Base-by-base conservation (phyloP, 2,797 vertebrate genomes). In the Chromis chromis region DNA sequence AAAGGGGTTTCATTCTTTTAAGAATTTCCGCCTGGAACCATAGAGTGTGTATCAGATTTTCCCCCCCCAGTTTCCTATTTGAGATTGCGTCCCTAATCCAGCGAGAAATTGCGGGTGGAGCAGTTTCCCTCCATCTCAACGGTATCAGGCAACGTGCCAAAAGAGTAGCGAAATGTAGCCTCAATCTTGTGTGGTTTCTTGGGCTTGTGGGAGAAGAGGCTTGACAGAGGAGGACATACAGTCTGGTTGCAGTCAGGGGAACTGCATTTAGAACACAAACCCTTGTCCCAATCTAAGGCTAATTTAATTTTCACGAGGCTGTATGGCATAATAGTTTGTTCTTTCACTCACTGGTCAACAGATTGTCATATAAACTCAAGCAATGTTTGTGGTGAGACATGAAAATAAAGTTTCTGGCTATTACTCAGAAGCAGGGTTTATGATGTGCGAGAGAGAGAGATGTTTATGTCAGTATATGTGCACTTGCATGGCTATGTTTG, bases 331-430 rank as follows among this genome's bases (percentile, higher is more conserved):
- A 36, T 22, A 55, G 49, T 22, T 48, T 10, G 17, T 9, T 48
- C 21, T 19, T n/a, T 74, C 48, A 48, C 65, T 24, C 33, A 36
- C 10, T 36, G 33, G 10, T 36, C 10, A 12, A 11, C 11, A 12
- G 33, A 11, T 65, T 57, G 40, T 25, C 71, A 49, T 54, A 6
- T 46, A 21, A 59, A 63, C 27, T 69, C 16, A 0, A 27, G 28
- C 44, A 8, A 5, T 57, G 36, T 71, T 65, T 68, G 61, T 56
- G 65, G 54, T 10, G 21, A 70, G 59, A 60, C 0, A 36, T 68
- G 25, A 16, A 67, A 74, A 60, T 52, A 61, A 64, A 46, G 6
- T 27, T 76, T 81, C 48, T 28, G 56, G 12, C 7, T 42, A 5
- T 59, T 49, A 50, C 63, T 78, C 53, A 70, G 46, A 76, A 1